Base-by-base conservation (phyloP, 2,113 vertebrate genomes). In the Dermatemys mawii region DNA sequence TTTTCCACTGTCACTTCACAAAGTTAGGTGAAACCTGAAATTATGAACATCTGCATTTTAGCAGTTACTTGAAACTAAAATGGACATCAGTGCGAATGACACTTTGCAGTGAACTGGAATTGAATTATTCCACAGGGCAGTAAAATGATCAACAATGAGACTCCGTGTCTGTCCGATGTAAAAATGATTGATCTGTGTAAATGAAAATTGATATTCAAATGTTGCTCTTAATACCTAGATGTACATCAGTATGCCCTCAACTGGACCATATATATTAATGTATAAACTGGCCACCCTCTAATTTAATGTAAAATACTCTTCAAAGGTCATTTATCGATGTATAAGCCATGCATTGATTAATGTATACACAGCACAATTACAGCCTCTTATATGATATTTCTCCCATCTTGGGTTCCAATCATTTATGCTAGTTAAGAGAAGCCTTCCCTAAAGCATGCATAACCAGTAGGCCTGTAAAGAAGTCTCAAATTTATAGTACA, bases 241-340 rank as follows among this genome's bases (percentile, higher is more conserved):
- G 96, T 97, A n/a, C 93, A 97, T 97, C 96, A 95, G 87, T 96
- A 97, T 97, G 96, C 79, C 96, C 86, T 96, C 96, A 94, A 97
- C 92, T 97, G 96, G 96, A 97, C 95, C 86, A 93, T 55, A 76
- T 82, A 90, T 63, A n/a, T 84, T 53, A 95, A 76, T 51, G 63
- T 93, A 92, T 85, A 89, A 96, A 97, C 96, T 93, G 84, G 49
- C 48, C 93, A 57, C 83, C 90, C 96, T 96, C 95, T 93, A 93
- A 94, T 93, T 88, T 92, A 96, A 94, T 78, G 90, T 93, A 48
- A 24, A 81, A 93, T 35, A 94, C 95, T 75, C 87, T 87, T 80
- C 81, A 48, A 75, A 94, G 78, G 41, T 93, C 48, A 95, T 96
- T 96, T 86, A 93, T 84, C 49, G 84, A 0, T 87, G 93, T 90